Evolutionary conservation across 2,888 invertebrate species (phyloP), one percentile per base, ranked within the genome.

Genomic region (Ichneumoninae sp.): DNA sequence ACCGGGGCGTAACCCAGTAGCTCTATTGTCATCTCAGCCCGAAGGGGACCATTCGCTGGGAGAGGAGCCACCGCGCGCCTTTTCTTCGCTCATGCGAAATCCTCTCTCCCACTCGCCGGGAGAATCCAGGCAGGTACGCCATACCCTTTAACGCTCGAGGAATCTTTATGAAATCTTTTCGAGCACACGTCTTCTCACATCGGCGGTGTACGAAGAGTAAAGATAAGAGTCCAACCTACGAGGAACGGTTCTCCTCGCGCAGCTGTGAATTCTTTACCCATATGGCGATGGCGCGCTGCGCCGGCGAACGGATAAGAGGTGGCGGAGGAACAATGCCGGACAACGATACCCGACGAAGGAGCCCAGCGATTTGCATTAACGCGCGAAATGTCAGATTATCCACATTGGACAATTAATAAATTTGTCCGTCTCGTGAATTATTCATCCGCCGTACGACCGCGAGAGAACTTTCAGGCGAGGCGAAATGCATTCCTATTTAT

Each of bases 361-460:
- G 10, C 22, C 13, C 57, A 13, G 26, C 83, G 77, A 89, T 89
- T 89, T 89, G 87, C 89, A 89, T 88, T 87, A 85, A 86, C 86
- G 60, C 83, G 85, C 36, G 83, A 87, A 87, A 87, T 90, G 88
- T 90, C 88, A 81, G 86, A 76, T 85, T 80, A 79, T 85, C 60
- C 85, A 85, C 80, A 88, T 89, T 78, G 86, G 74, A 85, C 89
- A 90, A 90, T 90, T 90, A 90, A 90, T 90, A 90, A 90, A 90
- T 90, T 89, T 88, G 88, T 89, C 86, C 75, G 75, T 33, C 22
- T 71, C 65, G 19, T 77, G 66, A 77, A 54, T 47, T 30, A 74
- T 74, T 73, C 57, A 73, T 33, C 30, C 7, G n/a, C 30, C 16
- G 57, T 10, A 57, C 57, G 57, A 57, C 57, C 26, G 22, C 57